These are phyloP conservation scores for Enteromius fasciolatus DNA, from an alignment of 2,797 vertebrate genomes.

Conservation along the genomic window DNA sequence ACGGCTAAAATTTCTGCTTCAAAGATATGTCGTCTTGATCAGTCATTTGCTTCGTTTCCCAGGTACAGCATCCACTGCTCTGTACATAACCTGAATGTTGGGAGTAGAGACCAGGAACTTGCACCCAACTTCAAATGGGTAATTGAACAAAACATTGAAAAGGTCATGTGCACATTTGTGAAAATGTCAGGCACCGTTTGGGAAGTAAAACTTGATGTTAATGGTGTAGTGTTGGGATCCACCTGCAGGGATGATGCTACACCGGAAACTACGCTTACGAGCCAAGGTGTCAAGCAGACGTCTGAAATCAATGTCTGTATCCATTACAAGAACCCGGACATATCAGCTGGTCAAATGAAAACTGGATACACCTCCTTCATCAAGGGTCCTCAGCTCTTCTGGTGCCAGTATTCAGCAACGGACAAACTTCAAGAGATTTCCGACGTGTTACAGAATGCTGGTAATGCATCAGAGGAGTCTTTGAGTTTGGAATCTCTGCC, in stretches of 20 bases:
- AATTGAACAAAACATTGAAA: constrained; percentile 69
- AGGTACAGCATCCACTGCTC: constrained; percentile 82
- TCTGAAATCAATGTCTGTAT: constrained; percentile 37
- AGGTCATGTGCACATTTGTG: constrained; percentile 83
- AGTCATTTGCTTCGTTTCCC: constrained; percentile 70
- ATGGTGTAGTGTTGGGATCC: constrained; percentile 71
- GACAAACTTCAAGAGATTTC: constrained; percentile 77
- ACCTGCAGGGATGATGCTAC: constrained; percentile 57
- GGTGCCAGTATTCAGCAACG: constrained; percentile 81
- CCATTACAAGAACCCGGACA: constrained; percentile 55
- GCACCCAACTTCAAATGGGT: constrained; percentile 74
- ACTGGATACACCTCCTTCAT: constrained; percentile 77
- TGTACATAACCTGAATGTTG: constrained; percentile 66
- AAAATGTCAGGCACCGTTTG: constrained; percentile 78
- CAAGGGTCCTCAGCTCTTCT: constrained; percentile 83
- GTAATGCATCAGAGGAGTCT: constrained; percentile 52
- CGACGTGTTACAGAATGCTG: constrained; percentile 70
- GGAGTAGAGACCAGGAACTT: constrained; percentile 58
- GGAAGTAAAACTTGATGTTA: constrained; percentile 84
- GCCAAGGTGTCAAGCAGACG: constrained; percentile 46
- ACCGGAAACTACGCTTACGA: constrained; percentile 35
- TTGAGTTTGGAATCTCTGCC: constrained; percentile 59
- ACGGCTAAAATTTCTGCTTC: constrained; percentile 72
- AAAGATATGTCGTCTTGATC: constrained; percentile 74
- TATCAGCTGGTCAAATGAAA: constrained; percentile 73